phyloP scores from a whole-genome alignment of 2,888 invertebrate species.

The Torymus aiolomorphi region DNA sequence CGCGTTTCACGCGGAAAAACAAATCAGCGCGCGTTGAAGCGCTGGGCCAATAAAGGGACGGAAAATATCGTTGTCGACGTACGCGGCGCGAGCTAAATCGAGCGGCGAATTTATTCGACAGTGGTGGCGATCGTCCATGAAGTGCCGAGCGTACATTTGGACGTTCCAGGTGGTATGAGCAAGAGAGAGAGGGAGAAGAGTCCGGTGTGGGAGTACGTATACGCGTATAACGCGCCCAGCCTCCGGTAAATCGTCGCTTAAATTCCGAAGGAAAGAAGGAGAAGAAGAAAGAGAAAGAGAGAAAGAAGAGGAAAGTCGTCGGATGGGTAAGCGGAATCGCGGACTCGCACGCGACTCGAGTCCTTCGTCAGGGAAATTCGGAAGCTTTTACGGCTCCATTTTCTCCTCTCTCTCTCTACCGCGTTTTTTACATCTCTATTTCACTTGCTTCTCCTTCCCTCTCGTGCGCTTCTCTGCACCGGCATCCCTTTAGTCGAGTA shows the following conservation, averaged over 20 bases:
- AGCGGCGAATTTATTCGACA: too few relatives aligned
- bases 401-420: slow-evolving; percentile 15
- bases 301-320: neutral
- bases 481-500: neutral
- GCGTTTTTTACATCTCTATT: too few relatives aligned
- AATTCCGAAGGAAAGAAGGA: slow-evolving; percentile 37
- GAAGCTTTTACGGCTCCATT: slow-evolving; percentile 56
- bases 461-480: neutral
- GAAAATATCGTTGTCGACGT: too few relatives aligned
- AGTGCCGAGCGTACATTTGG: too few relatives aligned
- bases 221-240: slow-evolving; percentile 14
- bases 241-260: slow-evolving; percentile 35
- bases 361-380: slow-evolving; percentile 55
- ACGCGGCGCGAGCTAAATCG: too few relatives aligned
- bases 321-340: slow-evolving; percentile 18
- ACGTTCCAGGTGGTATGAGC: too few relatives aligned
- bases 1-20: too few relatives aligned
- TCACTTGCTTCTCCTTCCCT: neutral
- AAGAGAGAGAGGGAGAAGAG: too few relatives aligned
- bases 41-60: too few relatives aligned
- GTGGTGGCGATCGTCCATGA: too few relatives aligned
- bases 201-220: neutral
- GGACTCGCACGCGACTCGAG: slow-evolving; percentile 36
- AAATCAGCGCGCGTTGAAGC: too few relatives aligned
- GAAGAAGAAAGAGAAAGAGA: neutral